A percentile compares a stretch with the other conserved stretches of the same genome.
Conservation (phyloP, 1,140 invertebrate genomes). For the Periplaneta americana region DNA sequence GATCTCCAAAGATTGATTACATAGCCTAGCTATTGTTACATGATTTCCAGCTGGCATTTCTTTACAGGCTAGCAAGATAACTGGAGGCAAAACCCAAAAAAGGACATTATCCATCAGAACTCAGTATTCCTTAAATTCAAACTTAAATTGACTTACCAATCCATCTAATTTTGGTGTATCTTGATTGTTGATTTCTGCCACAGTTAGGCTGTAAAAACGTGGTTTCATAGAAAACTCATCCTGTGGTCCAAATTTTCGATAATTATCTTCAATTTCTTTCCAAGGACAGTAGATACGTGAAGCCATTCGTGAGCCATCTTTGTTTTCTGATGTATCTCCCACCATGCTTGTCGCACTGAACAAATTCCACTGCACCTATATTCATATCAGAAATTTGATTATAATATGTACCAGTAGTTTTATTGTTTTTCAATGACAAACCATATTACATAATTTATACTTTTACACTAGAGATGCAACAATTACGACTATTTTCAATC, state of each 20-base stretch:
- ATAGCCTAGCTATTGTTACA: too few relatives aligned
- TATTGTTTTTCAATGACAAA: too few relatives aligned
- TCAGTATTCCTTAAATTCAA: too few relatives aligned
- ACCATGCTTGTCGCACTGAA: slow-evolving; percentile 60
- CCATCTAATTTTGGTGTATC: slow-evolving; percentile 88
- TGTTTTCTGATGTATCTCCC: slow-evolving; percentile 39
- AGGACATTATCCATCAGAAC: too few relatives aligned
- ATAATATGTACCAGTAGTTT: not conserved
- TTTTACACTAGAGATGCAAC: too few relatives aligned
- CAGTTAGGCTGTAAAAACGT: slow-evolving; percentile 80
- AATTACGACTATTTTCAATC: too few relatives aligned
- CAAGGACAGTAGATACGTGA: slow-evolving; percentile 68
- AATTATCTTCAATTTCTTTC: slow-evolving; percentile 74
- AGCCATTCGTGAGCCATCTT: slow-evolving; percentile 46
- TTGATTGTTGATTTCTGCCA: slow-evolving; percentile 68
- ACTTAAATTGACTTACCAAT: slow-evolving; percentile 48
- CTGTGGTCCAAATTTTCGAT: slow-evolving; percentile 62
- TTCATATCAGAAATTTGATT: not conserved
- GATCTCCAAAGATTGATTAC: too few relatives aligned
- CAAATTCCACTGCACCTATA: slow-evolving; percentile 78
- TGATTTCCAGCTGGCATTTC: too few relatives aligned
- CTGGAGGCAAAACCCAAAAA: too few relatives aligned
- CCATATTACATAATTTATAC: too few relatives aligned
- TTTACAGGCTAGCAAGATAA: too few relatives aligned
- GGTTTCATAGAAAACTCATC: slow-evolving; percentile 76